Evolutionary conservation across 2,888 invertebrate genomes (phyloP).

Genomic region (Seira sanloemensis): DNA sequence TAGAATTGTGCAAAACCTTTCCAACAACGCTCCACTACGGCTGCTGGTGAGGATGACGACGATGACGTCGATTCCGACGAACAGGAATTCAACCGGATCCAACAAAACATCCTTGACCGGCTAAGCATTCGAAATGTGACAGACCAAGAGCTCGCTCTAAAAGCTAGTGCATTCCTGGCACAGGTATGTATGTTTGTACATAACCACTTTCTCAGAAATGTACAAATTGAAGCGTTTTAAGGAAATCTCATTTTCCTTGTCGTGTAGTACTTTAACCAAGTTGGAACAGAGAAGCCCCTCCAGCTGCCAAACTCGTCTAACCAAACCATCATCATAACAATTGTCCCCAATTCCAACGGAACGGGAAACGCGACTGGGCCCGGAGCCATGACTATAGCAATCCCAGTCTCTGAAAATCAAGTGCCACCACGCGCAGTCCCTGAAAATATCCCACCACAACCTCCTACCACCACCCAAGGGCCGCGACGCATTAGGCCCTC

Average conservation of each 20-base stretch:
- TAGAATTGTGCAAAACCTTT: constrained; percentile 32
- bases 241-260: no score
- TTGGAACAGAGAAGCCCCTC: constrained; percentile 12
- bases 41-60: constrained; percentile 27
- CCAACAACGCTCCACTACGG: neutral
- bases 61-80: constrained; percentile 48
- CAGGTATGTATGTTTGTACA: no score
- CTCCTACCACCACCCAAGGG: constrained; percentile 9
- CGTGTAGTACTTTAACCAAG: constrained; percentile 34
- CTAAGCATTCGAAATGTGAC: constrained; percentile 27
- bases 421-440: neutral
- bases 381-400: neutral
- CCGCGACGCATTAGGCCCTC: neutral
- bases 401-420: neutral
- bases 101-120: neutral
- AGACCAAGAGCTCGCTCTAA: constrained; percentile 25
- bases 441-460: neutral
- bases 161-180: constrained; percentile 22
- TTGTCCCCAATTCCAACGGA: constrained; percentile 32
- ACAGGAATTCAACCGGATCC: constrained; percentile 7
- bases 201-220: no score
- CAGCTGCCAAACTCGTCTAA: constrained; percentile 24
- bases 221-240: no score
- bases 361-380: neutral
- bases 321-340: constrained; percentile 29